phyloP scores from a whole-genome alignment of 2,113 vertebrate species.

The Pandion haliaetus region DNA sequence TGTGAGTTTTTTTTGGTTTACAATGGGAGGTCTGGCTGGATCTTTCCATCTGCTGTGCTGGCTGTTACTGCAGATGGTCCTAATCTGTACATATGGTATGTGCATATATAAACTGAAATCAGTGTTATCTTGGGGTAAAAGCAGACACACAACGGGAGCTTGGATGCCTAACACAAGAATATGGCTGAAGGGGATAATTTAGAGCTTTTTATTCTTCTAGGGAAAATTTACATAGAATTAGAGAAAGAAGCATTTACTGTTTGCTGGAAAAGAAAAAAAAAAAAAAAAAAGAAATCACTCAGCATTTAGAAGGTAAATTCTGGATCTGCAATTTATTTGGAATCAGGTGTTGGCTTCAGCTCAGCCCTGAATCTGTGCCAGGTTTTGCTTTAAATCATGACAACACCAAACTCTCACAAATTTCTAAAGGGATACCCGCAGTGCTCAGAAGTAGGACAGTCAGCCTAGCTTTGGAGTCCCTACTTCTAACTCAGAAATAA shows the following conservation, averaged over 20 bases:
- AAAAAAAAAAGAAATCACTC: neutral
- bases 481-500: neutral
- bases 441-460: neutral
- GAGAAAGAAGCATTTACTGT: neutral
- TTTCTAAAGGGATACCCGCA: neutral
- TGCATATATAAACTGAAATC: neutral
- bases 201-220: neutral
- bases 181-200: neutral
- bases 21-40: neutral
- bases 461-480: neutral
- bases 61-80: slow-evolving; percentile 19
- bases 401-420: neutral
- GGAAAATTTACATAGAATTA: neutral
- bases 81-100: neutral
- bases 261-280: neutral
- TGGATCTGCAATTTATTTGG: neutral
- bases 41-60: slow-evolving; percentile 35
- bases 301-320: neutral
- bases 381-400: neutral
- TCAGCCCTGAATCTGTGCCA: neutral
- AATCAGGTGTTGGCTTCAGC: neutral
- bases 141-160: neutral
- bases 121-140: neutral
- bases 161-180: neutral
- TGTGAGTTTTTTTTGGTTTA: neutral